Evolutionary conservation across 2,797 vertebrate species (phyloP), one percentile per base, ranked within the genome.

Genomic region (Halcyon smyrnensis): DNA sequence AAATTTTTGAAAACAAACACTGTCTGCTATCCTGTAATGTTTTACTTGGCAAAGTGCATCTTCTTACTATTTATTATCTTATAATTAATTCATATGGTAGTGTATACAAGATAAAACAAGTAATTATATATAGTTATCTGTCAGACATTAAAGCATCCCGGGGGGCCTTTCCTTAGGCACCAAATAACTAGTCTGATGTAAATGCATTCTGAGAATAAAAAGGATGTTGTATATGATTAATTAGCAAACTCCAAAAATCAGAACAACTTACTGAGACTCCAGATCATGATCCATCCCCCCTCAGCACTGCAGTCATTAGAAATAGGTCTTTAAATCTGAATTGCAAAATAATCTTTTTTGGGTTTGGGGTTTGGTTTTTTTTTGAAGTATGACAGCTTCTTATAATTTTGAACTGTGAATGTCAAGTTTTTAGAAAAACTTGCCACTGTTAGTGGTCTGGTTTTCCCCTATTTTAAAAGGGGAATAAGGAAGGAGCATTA

Each of bases 1-100:
- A 87, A 62, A 54, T 57, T 76, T 95, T 46, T 83, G 30, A 80
- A 93, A 89, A 75, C 28, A 89, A 90, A 82, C 85, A 75, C 4
- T 70, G 20, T n/a, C 48, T 77, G 15, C 54, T 69, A 91, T 65
- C 71, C 65, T 65, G 68, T 41, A 87, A 41, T 78, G 41, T 81
- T 94, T 92, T 76, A 78, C 50, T 91, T 91, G 59, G 73, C 46
- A 91, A 95, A 87, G 74, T 76, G 62, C n/a, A 91, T 56, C 59
- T 95, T 34, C 67, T 94, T 83, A 80, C 73, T 86, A n/a, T 84
- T 95, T 95, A 95, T 67, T 71, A 77, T 43, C 45, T 93, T 87
- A 87, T 87, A 84, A 70, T 84, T 81, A 93, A 96, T 87, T 91
- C 36, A 90, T 92, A 89, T 78, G 75, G 30, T 64, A 74, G 73